These are phyloP conservation scores for Danaus plexippus DNA, from an alignment of 1,140 invertebrate genomes.

Conservation along the genomic window DNA sequence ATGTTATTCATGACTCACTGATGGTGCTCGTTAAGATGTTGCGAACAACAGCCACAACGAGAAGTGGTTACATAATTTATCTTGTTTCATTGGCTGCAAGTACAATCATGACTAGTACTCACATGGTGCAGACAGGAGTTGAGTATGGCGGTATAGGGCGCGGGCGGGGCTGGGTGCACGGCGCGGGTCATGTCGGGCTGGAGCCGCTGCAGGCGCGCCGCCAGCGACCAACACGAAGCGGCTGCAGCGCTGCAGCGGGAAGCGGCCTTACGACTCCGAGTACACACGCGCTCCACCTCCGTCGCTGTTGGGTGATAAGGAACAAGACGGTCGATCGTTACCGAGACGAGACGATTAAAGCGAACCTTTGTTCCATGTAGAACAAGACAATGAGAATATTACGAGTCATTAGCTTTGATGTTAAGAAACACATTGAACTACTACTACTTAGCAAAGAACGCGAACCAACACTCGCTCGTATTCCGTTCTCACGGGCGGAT, in stretches of 20 bases:
- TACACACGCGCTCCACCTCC: conserved; percentile 33
- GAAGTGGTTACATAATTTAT: too few relatives aligned
- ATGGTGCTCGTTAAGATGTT: too few relatives aligned
- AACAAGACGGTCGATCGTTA: neutral
- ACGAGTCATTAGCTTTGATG: too few relatives aligned
- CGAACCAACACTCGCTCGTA: too few relatives aligned
- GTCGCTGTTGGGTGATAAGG: conserved; percentile 9
- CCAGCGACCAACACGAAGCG: conserved; percentile 40
- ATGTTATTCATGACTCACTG: too few relatives aligned
- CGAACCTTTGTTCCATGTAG: too few relatives aligned
- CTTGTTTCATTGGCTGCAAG: neutral
- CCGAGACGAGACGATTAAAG: neutral
- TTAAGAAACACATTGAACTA: too few relatives aligned
- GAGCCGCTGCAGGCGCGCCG: conserved; percentile 43
- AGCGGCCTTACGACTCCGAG: conserved; percentile 29
- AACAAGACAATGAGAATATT: too few relatives aligned
- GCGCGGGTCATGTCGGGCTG: conserved; percentile 49
- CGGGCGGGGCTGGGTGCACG: conserved; percentile 42
- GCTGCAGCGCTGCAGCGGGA: conserved; percentile 31
- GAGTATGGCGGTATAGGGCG: conserved; percentile 36
- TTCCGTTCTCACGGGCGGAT: too few relatives aligned
- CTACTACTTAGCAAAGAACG: too few relatives aligned
- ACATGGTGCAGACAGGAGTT: conserved; percentile 34
- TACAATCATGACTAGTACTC: conserved; percentile 7
- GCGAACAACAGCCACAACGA: too few relatives aligned